Evolutionary conservation across 1,140 invertebrate genomes (phyloP), one percentile per base, ranked within the genome.

Genomic region (Apis laboriosa): DNA sequence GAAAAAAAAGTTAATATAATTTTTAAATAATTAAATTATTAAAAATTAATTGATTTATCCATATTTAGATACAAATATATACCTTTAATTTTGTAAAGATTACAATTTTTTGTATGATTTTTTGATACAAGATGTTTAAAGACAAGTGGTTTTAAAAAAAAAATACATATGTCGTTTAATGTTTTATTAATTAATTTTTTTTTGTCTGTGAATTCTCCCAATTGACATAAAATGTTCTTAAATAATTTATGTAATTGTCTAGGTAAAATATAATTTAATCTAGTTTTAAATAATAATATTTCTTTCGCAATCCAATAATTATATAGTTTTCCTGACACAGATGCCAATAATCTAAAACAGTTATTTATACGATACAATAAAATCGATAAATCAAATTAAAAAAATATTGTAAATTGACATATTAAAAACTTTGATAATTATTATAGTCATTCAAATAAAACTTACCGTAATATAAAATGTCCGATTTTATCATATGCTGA

Each of bases 381-480:
- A 13, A 15, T 60, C n/a, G n/a, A 60, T 60, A 63, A 28, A 63
- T 63, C 24, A 63, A 24, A 60, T 60, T 60, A n/a, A 60, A 60
- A 24, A 60, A 12, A 4, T 4, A 19, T n/a, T 21, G 11, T 60
- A 60, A 60, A 60, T 60, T n/a, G 3, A 11, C 12, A 60, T 60
- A 1, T 11, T 53, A 5, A 4, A 87, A 82, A 3, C 86, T 76
- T 43, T 91, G 94, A 93, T 53, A 55, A 13, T 24, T 60, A n/a
- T 43, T 9, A 56, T 8, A 68, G 15, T 89, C 71, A 51, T 91
- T 88, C 12, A 91, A 70, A 77, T 94, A 86, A 83, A 88, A 92
- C 80, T 87, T 94, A 93, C 92, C 95, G 94, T n/a, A 95, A 88
- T 83, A 93, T 93, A 89, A 95, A 96, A 87, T 96, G 95, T 75